Base-by-base conservation (phyloP, 1,140 invertebrate species). In the Lordiphosa collinella region DNA sequence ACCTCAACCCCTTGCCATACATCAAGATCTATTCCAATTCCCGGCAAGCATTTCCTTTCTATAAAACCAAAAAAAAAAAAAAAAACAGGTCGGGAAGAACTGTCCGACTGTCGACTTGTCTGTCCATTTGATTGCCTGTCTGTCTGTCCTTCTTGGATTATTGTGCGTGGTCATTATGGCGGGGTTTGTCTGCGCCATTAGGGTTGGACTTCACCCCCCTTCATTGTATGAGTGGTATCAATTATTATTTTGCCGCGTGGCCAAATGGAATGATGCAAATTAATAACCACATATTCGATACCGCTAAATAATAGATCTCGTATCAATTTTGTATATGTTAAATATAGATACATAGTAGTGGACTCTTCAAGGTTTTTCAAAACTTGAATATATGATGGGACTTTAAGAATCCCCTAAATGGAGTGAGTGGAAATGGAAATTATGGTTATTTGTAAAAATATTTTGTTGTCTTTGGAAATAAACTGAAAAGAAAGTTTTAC, bases 161-260 rank as follows among this genome's bases (percentile, higher is more conserved):
- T 82, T 82, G 78, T 82, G 76, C 76, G 76, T 78, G 67, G 76
- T 84, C 76, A 82, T 82, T 82, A 82, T 68, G 69, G 38, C 47
- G 18, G 18, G 16, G 16, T 38, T 34, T 53, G 50, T 29, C 25
- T 48, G 59, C 58, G 14, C 16, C 8, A 12, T 14, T 9, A 52
- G 49, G 16, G 34, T 36, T 37, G 16, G 18, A 16, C 18, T 18
- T 18, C 3, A 4, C 18, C 18, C 3, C 3, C 18, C 18, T 22
- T 5, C 1, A 22, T 22, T 22, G 18, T 3, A 22, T 32, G 31
- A 37, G 16, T 51, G 52, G 69, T 80, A 71, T 84, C 63, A 84
- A 71, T 74, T 38, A 48, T 58, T 54, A 9, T 18, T 56, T 37
- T 37, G 37, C 32, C 12, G 41, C 37, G 52, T 50, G 40, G 32